phyloP scores from a whole-genome alignment of 2,113 vertebrate genomes.

The Antidorcas marsupialis region DNA sequence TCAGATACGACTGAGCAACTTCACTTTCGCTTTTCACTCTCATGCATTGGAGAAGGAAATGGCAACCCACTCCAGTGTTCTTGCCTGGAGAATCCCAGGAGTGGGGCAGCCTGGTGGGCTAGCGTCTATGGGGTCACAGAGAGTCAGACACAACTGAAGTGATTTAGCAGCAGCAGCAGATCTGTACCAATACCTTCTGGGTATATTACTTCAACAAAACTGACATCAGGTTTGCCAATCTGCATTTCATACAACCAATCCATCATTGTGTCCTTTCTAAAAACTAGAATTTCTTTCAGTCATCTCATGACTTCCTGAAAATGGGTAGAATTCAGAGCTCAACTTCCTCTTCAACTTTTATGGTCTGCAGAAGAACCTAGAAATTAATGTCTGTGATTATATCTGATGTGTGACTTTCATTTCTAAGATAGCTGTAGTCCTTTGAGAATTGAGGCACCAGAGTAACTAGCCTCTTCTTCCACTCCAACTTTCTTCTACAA shows the following conservation, averaged over 20 bases:
- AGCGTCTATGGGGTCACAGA: fast-evolving
- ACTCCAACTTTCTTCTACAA: neutral
- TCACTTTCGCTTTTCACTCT: too few species aligned
- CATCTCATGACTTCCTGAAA: neutral
- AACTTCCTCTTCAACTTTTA: conserved; percentile 23
- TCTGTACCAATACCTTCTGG: neutral
- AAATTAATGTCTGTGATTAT: conserved; percentile 3
- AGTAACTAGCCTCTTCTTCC: neutral
- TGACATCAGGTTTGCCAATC: neutral
- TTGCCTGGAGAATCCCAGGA: too few species aligned
- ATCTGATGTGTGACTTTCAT: neutral
- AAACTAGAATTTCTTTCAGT: neutral
- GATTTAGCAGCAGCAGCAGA: neutral
- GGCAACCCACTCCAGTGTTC: too few species aligned
- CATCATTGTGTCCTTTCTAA: neutral
- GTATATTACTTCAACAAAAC: neutral
- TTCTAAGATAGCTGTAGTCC: neutral
- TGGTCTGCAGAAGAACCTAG: neutral
- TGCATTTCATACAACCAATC: neutral
- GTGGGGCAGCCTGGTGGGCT: neutral
- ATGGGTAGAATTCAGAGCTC: neutral
- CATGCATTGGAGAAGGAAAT: too few species aligned
- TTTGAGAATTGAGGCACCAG: neutral
- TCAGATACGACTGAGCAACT: too few species aligned
- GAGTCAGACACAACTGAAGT: fast-evolving